Conservation (phyloP, 1,140 invertebrate species). For the Cherax quadricarinatus region DNA sequence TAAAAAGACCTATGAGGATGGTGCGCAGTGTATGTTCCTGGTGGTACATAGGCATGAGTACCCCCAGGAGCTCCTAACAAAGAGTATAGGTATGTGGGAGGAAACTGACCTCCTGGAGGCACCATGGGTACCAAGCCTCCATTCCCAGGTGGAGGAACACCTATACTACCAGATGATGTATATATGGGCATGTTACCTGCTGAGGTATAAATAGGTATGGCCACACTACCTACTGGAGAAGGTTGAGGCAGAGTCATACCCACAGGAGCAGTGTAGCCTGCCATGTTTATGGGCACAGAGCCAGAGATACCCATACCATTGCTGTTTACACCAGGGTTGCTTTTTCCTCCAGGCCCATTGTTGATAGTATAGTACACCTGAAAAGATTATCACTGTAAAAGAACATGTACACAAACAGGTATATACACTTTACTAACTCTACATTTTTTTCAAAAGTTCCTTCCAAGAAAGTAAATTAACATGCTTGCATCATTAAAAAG, state of each 20-base stretch:
- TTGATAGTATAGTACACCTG: constrained; percentile 49
- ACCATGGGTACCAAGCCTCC: constrained; percentile 57
- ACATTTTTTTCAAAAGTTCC: too few relatives aligned
- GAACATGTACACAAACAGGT: not conserved
- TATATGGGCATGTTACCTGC: constrained; percentile 56
- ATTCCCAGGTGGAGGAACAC: constrained; percentile 56
- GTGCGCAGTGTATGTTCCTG: constrained; percentile 50
- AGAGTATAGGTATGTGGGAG: constrained; percentile 46
- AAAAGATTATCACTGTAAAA: constrained; percentile 12
- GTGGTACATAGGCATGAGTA: constrained; percentile 45
- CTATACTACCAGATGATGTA: constrained; percentile 57
- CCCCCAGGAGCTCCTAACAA: constrained; percentile 35
- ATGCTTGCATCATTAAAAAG: too few relatives aligned
- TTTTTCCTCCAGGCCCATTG: constrained; percentile 53
- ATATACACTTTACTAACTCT: too few relatives aligned
- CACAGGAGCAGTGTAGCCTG: constrained; percentile 19
- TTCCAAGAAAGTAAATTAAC: too few relatives aligned
- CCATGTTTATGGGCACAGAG: not conserved
- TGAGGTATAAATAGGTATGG: constrained; percentile 41
- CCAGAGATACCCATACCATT: constrained; percentile 19
- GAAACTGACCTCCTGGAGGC: constrained; percentile 52
- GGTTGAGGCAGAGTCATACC: constrained; percentile 24
- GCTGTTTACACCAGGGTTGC: constrained; percentile 27
- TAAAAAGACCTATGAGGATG: constrained; percentile 49
- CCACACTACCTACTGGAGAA: constrained; percentile 24